Evolutionary conservation across 2,113 vertebrate genomes (phyloP).

Genomic region (Rhea americana): DNA sequence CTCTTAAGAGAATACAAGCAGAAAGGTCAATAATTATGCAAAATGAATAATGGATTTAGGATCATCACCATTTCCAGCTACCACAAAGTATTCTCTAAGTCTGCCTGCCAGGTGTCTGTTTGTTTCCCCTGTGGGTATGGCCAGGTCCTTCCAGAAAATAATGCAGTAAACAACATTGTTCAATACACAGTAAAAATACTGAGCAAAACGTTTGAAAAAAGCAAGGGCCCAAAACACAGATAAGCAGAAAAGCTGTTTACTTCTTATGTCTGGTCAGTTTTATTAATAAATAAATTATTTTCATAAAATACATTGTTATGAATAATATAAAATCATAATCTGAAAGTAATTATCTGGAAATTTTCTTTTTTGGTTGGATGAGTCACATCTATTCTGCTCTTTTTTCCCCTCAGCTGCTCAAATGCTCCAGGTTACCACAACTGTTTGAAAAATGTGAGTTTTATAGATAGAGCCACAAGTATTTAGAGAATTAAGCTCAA

Average conservation of each 20-base stretch:
- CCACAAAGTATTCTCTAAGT: constrained; percentile 48
- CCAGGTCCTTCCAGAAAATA: not conserved
- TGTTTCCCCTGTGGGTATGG: constrained; percentile 3
- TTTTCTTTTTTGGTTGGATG: not conserved
- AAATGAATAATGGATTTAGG: constrained; percentile 69
- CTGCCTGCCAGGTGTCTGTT: constrained; percentile 27
- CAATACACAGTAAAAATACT: not conserved
- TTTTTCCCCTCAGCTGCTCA: not conserved
- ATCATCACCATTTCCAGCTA: constrained; percentile 54
- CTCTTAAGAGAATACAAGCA: constrained; percentile 37
- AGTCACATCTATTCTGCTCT: not conserved
- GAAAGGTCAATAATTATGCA: constrained; percentile 74
- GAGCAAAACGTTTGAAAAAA: not conserved
- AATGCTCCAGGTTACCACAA: not conserved
- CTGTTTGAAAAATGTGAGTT: not conserved
- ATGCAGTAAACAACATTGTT: constrained; percentile 31
- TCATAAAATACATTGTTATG: not conserved
- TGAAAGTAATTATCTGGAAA: not conserved
- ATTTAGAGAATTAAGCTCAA: not conserved
- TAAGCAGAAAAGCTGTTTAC: accelerated
- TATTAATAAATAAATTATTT: not conserved
- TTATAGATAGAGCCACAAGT: not conserved
- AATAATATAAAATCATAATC: not conserved
- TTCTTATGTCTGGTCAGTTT: not conserved
- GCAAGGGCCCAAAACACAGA: not conserved